A percentile compares a stretch with the other conserved stretches of the same genome.
These are phyloP conservation scores for Burhinus oedicnemus DNA, from an alignment of 2,113 vertebrate genomes.

Conservation along the genomic window DNA sequence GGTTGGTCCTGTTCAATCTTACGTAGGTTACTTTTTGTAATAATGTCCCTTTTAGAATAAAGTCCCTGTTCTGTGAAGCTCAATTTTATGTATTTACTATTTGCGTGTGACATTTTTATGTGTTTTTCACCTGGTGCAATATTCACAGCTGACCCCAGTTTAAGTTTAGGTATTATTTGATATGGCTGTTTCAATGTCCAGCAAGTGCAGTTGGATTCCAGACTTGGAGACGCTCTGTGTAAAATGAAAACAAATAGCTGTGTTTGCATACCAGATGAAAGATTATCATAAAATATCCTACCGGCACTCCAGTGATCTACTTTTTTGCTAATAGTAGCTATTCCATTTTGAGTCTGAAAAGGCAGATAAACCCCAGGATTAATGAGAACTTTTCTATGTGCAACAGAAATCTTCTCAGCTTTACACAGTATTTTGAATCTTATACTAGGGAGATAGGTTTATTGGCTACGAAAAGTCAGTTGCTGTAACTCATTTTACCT, in stretches of 20 bases:
- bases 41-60: background rate
- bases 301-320: background rate
- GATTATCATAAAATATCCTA: background rate
- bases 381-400: background rate
- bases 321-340: constrained; percentile 1
- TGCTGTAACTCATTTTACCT: background rate
- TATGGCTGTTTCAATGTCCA: background rate
- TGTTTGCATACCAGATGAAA: background rate
- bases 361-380: constrained; percentile 2
- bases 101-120: background rate
- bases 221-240: background rate
- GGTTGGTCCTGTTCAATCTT: background rate
- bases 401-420: constrained; percentile 33
- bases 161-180: background rate
- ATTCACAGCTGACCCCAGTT: background rate
- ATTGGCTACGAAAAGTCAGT: background rate
- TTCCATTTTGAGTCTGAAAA: background rate
- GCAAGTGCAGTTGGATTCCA: background rate
- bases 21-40: background rate
- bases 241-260: background rate
- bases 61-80: background rate
- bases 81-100: background rate
- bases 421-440: background rate
- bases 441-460: background rate
- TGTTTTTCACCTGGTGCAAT: background rate